phyloP scores from a whole-genome alignment of 2,888 invertebrate species.

The Stenotaenia linearis region DNA sequence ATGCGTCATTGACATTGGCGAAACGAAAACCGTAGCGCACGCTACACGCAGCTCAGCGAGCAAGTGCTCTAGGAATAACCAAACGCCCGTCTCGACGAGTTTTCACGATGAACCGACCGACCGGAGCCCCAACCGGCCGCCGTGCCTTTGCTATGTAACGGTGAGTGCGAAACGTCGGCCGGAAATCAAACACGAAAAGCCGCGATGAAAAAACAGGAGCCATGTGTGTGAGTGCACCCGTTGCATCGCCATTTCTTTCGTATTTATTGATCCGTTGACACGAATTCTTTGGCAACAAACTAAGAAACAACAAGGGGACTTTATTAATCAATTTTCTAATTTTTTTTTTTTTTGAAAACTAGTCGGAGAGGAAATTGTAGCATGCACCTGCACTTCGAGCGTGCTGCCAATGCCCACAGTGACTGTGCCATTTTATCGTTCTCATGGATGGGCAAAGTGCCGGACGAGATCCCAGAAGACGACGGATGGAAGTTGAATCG shows the following conservation, averaged over 20 bases:
- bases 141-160: not conserved
- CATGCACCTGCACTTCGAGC: conserved; percentile 96
- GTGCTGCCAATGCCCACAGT: conserved; percentile 85
- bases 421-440: conserved; percentile 90
- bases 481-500: conserved; percentile 94
- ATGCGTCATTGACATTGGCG: not conserved
- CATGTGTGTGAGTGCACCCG: not conserved
- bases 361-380: not conserved
- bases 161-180: not conserved
- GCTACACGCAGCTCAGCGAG: not conserved
- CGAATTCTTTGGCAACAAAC: not conserved
- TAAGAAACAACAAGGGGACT: not conserved
- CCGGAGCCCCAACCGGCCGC: not conserved
- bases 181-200: not conserved
- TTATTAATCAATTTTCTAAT: no score
- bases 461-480: conserved; percentile 93
- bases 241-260: conserved; percentile 7
- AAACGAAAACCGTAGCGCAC: not conserved
- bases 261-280: not conserved
- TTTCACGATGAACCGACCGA: not conserved
- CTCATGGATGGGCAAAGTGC: conserved; percentile 98
- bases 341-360: not conserved
- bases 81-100: not conserved
- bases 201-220: not conserved
- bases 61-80: not conserved